Base-by-base conservation (phyloP, 2,888 invertebrate genomes). In the Troilus luridus region DNA sequence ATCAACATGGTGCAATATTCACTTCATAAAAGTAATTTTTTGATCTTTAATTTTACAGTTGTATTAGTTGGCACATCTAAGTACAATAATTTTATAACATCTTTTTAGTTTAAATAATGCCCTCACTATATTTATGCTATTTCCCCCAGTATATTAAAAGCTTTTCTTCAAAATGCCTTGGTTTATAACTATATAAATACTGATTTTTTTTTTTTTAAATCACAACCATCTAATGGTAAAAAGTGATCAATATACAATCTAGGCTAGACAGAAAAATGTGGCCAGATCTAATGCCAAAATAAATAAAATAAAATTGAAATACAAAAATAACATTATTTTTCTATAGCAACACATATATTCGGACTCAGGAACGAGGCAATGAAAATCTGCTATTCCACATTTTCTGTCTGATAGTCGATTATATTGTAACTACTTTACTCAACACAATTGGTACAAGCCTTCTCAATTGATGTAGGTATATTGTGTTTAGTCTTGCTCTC, bases 401-500 rank as follows among this genome's bases (percentile, higher is more conserved):
- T 56, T 58, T 85, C 85, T 85, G 85, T 41, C 72, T 77, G 56
- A 85, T 14, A 58, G 85, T 19, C n/a, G 56, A 21, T n/a, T 85
- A 85, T 12, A 21, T n/a, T 41, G 11, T 56, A 85, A 85, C 56
- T 85, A 56, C 5, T 56, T 85, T 56, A 85, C 85, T 85, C 85
- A n/a, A 58, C 56, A 89, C 64, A 27, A 90, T 90, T 60, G 12
- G 90, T 58, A 72, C 92, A 92, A 88, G 92, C 92, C 91, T 93
- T 93, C 59, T 92, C 91, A 93, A 98, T 95, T 27, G 97, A 97
- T 92, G 96, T 95, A 93, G 98, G 98, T 95, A 98, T 97, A 94
- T 96, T 96, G 94, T 98, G 98, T 88, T 90, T 90, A 93, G 98
- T 98, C 95, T 97, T 98, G 93, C 97, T 96, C 93, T 96, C 96